Evolutionary conservation across 2,113 vertebrate genomes (phyloP).

Genomic region (Enhydra lutris): DNA sequence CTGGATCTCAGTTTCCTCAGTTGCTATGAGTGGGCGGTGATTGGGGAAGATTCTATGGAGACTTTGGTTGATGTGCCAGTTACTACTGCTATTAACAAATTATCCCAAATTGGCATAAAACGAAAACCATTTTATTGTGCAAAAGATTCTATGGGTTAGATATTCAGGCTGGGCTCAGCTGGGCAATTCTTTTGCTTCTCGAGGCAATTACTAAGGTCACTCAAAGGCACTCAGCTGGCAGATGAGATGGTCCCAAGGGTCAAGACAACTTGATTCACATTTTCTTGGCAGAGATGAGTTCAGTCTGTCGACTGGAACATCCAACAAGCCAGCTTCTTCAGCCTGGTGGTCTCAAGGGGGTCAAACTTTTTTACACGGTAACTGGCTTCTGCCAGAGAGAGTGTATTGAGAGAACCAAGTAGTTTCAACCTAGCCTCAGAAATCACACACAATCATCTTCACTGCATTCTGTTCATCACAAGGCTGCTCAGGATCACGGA

Average conservation of each 20-base stretch:
- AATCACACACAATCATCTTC: not conserved
- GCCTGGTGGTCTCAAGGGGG: not conserved
- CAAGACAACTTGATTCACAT: not conserved
- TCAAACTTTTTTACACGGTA: not conserved
- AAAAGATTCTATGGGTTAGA: not conserved
- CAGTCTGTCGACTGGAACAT: not conserved
- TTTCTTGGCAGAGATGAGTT: not conserved
- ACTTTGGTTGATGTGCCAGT: not conserved
- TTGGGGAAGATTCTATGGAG: not conserved
- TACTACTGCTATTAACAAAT: not conserved
- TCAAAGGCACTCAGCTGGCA: not conserved
- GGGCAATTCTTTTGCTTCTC: not conserved
- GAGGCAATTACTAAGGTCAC: not conserved
- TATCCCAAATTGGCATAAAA: not conserved
- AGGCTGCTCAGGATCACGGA: not conserved
- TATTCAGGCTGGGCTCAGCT: not conserved
- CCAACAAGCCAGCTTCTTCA: not conserved
- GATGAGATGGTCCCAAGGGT: not conserved
- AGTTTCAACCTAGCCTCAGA: not conserved
- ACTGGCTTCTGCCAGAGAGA: not conserved
- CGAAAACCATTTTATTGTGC: not conserved
- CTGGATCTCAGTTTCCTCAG: slow-evolving; percentile 15
- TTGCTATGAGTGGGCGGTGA: not conserved
- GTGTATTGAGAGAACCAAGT: not conserved
- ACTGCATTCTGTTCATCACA: not conserved